phyloP scores from a whole-genome alignment of 1,140 invertebrate species.

The Stenopsyche tienmushanensis region DNA sequence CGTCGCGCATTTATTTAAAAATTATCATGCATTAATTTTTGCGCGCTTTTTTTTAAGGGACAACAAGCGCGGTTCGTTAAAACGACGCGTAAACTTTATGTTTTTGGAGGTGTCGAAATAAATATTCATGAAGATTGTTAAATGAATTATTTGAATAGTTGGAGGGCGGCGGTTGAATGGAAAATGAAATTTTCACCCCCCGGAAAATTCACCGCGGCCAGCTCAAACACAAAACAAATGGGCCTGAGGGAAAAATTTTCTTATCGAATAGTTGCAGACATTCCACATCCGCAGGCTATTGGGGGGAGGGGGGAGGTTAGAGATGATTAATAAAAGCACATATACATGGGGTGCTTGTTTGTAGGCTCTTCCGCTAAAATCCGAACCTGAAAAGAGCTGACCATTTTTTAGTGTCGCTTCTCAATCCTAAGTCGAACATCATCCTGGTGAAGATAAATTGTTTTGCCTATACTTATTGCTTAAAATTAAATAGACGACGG shows the following conservation, averaged over 20 bases:
- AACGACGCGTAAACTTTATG: too few relatives aligned
- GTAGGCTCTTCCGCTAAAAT: too few relatives aligned
- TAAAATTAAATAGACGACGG: too few relatives aligned
- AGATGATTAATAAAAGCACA: conserved; percentile 8
- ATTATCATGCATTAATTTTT: neutral
- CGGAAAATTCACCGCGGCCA: neutral
- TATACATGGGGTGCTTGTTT: too few relatives aligned
- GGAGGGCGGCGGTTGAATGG: conserved; percentile 16
- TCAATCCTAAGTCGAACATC: too few relatives aligned
- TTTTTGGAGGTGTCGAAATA: too few relatives aligned
- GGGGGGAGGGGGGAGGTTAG: neutral
- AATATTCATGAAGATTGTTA: conserved; percentile 22
- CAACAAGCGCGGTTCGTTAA: too few relatives aligned
- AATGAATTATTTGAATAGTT: conserved; percentile 32
- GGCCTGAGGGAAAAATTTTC: conserved; percentile 30
- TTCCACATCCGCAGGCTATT: conserved; percentile 16
- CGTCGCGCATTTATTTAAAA: too few relatives aligned
- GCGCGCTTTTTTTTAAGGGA: neutral
- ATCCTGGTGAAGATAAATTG: too few relatives aligned
- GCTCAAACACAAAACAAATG: conserved; percentile 27
- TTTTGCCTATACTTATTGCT: too few relatives aligned
- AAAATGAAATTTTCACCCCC: conserved; percentile 28
- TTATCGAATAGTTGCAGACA: conserved; percentile 36
- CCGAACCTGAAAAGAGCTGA: too few relatives aligned
- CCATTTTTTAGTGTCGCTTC: too few relatives aligned